These are phyloP conservation scores for Drosophila putrida DNA, from an alignment of 2,888 invertebrate genomes.

Conservation along the genomic window DNA sequence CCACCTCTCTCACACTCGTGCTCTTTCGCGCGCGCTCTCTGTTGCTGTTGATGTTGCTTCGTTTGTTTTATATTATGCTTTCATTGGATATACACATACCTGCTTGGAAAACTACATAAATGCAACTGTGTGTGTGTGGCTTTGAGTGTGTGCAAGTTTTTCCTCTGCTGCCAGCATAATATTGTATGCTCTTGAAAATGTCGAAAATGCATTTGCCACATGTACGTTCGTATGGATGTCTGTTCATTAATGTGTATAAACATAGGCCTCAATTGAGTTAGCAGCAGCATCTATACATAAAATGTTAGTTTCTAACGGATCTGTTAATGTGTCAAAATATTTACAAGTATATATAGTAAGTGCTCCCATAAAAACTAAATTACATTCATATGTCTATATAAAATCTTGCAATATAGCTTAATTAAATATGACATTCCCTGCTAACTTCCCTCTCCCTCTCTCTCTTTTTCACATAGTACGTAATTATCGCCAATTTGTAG, in stretches of 20 bases:
- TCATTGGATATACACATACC: constrained; percentile 48
- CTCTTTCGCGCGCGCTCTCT: constrained; percentile 27
- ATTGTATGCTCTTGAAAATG: constrained; percentile 62
- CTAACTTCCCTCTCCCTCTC: neutral
- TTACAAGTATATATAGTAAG: neutral
- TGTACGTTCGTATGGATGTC: neutral
- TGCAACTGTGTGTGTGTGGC: constrained; percentile 6
- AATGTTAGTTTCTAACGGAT: constrained; percentile 31
- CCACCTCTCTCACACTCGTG: constrained; percentile 32
- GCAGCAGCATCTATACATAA: constrained; percentile 24
- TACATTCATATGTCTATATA: neutral
- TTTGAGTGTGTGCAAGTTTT: constrained; percentile 29
- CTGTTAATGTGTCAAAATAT: constrained; percentile 31
- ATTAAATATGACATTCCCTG: constrained; percentile 10
- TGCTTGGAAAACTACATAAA: constrained; percentile 67
- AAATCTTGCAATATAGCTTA: constrained; percentile 1
- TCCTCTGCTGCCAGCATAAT: constrained; percentile 52
- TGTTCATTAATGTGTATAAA: neutral
- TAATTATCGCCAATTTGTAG: constrained; percentile 45
- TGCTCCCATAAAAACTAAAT: neutral
- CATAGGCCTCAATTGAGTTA: constrained; percentile 37
- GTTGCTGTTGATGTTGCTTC: constrained; percentile 27
- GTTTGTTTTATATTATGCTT: constrained; percentile 54
- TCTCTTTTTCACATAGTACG: neutral
- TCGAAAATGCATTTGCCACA: constrained; percentile 63